Base-by-base conservation (phyloP, 1,140 invertebrate genomes). In the Potamilus streckersoni region DNA sequence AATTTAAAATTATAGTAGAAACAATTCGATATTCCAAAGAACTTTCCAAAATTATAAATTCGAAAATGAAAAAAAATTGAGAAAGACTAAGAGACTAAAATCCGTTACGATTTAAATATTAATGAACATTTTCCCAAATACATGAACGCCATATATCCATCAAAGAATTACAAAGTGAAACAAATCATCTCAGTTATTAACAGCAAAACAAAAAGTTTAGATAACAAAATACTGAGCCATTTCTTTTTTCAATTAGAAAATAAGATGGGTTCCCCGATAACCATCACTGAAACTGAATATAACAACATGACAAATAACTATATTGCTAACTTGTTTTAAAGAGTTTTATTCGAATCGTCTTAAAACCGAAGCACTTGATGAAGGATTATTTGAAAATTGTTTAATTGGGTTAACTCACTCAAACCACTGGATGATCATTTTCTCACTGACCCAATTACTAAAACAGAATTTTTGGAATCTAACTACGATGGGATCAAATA, bases 301-400 rank as follows among this genome's bases (percentile, higher is more conserved):
- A 69, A 79, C 68, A 69, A 79, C 68, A 11, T 23, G 23, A 23
- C 1, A 0, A 23, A 23, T 23, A 23, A 23, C 23, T 23, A 0
- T 55, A 60, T 27, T 14, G 66, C 14, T 58, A 14, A 67, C 57
- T 20, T n/a, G n/a, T 56, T 77, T 77, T 76, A 58, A 38, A 56
- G 61, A 71, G 3, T 84, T 84, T 73, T 84, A 83, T 80, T 17
- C 64, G 60, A 57, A 81, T 31, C 69, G 83, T n/a, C 83, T 73
- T 60, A 71, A 15, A 31, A 73, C 16, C 78, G 81, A 73, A 38
- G n/a, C 56, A 19, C 70, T 82, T 55, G 70, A 79, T 73, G 19
- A 38, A 19, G 55, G 62, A 15, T 71, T 80, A 23, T 58, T 27
- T 17, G n/a, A 71, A 69, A 65, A 31, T 31, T 83, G 81, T 80